Evolutionary conservation across 2,888 invertebrate species (phyloP), one percentile per base, ranked within the genome.

Genomic region (Bimastos eiseni): DNA sequence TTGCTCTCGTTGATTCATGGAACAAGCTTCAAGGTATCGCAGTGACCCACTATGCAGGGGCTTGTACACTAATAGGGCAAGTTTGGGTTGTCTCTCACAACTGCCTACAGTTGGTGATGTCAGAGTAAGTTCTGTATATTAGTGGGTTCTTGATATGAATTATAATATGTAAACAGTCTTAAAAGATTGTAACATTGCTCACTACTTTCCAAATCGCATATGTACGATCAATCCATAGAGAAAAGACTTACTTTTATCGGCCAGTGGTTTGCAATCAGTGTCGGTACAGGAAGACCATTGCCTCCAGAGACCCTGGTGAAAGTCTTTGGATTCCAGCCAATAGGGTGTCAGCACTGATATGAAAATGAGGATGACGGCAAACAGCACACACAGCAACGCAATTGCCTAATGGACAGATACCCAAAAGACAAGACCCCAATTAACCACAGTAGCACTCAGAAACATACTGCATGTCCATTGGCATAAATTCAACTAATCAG

Each of bases 361-460:
- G 86, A 86, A 34, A 86, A 86, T 34, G 36, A 86, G 86, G 37
- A 86, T 24, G 86, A 37, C 34, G 19, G 86, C 86, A 34, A 86
- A 86, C 34, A 86, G 37, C 37, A 37, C 86, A 34, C 86, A 86
- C 36, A 86, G 36, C 37, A 37, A 86, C 11, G 86, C 86, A 36
- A 86, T 86, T 5, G 36, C 86, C 86, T 86, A 34, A 21, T 24
- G 15, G 15, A 36, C 30, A 11, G n/a, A n/a, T 1, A 70, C 30
- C 70, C 30, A 30, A n/a, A 70, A 30, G n/a, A 70, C 70, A 70
- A 8, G 4, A 55, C 24, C 3, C 24, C 55, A 55, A 30, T 55
- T 70, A n/a, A 70, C n/a, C 70, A 70, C 1, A 70, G n/a, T 70
- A 70, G 70, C 30, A 70, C n/a, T n/a, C 30, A 49, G 49, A 49